Evolutionary conservation across 1,140 invertebrate species (phyloP), one percentile per base, ranked within the genome.

Genomic region (Homalodisca vitripennis): DNA sequence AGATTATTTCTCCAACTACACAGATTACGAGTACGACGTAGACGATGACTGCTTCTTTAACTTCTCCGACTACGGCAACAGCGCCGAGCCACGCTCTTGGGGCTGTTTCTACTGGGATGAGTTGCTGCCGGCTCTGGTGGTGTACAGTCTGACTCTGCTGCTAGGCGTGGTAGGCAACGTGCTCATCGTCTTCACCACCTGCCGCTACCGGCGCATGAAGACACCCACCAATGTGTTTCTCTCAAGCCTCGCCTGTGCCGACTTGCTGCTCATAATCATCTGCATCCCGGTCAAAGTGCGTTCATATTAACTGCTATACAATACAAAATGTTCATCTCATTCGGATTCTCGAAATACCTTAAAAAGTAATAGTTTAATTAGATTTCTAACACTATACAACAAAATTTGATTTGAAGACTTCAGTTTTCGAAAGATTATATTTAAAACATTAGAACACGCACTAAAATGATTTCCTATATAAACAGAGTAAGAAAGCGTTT

Each of bases 241-340:
- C 24, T 85, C 86, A 1, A 88, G 87, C 74, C 77, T 92, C 27
- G 88, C 89, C 2, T 86, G 85, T 0, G 89, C 90, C 0, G 90
- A 92, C 80, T 81, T 92, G 1, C 80, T 91, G 17, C 82, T 92
- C 6, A 88, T 91, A 63, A 79, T 86, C 29, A 83, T 91, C 73
- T 92, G 90, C 78, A 88, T 92, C 65, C 90, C 90, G 12, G 86
- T 92, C 0, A 92, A 90, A 84, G 88, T 90, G 80, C 34, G 34
- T 10, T 41, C n/a, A n/a, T n/a, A n/a, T n/a, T n/a, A n/a, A n/a
- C n/a, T n/a, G n/a, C n/a, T n/a, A n/a, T n/a, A n/a, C n/a, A n/a
- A n/a, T n/a, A n/a, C n/a, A n/a, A n/a, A n/a, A n/a, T n/a, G n/a
- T n/a, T n/a, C n/a, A n/a, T n/a, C n/a, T n/a, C n/a, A n/a, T n/a